These are phyloP conservation scores for Sialia sialis DNA, from an alignment of 2,113 vertebrate species.

Conservation along the genomic window DNA sequence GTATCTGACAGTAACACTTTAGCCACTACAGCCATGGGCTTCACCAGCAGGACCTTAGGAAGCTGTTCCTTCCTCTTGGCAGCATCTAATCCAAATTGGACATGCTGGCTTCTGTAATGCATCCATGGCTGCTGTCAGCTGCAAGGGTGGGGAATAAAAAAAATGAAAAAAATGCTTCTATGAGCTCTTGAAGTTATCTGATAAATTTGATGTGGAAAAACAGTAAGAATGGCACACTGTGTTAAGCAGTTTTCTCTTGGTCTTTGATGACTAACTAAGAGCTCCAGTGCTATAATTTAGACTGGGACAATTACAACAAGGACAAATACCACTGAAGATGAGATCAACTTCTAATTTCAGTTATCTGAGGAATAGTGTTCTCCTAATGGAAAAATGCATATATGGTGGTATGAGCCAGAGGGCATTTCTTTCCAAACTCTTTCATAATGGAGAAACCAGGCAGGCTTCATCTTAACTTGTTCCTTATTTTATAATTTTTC, in stretches of 20 bases:
- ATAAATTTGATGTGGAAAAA: neutral
- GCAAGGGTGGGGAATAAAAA: too few relatives aligned
- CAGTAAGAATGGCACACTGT: neutral
- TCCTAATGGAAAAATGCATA: neutral
- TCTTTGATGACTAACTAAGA: neutral
- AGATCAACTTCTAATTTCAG: slow-evolving; percentile 19
- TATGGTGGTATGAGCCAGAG: neutral
- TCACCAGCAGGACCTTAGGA: neutral
- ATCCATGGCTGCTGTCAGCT: neutral
- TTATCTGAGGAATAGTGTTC: neutral
- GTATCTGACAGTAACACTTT: neutral
- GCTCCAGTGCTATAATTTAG: neutral
- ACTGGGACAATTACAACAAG: neutral
- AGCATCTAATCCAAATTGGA: neutral
- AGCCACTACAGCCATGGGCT: neutral
- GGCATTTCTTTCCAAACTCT: neutral
- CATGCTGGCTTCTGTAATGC: neutral
- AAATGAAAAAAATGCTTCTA: neutral
- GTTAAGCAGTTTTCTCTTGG: neutral
- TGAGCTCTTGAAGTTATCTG: neutral
- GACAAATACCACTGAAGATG: neutral
- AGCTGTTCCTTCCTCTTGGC: neutral
- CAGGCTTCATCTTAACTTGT: neutral
- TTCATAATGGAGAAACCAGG: neutral
- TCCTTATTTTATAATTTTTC: neutral